Conservation (phyloP, 2,113 vertebrate genomes). For the Pristiophorus japonicus region DNA sequence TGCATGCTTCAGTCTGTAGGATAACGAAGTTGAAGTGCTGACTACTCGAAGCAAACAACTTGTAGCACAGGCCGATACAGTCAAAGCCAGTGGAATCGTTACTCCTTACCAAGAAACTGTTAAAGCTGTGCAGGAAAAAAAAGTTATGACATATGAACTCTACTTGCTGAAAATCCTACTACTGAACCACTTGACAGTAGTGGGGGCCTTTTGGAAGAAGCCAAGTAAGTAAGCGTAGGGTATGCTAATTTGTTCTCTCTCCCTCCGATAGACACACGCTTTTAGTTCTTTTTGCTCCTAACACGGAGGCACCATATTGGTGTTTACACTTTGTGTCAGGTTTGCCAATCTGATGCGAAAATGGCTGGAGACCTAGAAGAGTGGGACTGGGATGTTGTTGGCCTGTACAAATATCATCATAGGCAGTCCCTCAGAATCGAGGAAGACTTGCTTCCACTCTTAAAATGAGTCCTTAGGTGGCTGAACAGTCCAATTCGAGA, state of each 20-base stretch:
- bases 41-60: conserved; percentile 81
- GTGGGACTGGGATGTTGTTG: background rate
- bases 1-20: conserved; percentile 91
- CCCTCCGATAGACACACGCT: background rate
- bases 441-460: no score
- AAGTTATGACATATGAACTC: conserved; percentile 60
- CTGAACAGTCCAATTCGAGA: no score
- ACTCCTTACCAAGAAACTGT: conserved; percentile 77
- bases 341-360: background rate
- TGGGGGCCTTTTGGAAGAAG: conserved; percentile 78
- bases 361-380: background rate
- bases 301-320: background rate
- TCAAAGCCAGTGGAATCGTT: conserved; percentile 75
- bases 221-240: conserved; percentile 64
- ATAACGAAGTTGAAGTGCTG: conserved; percentile 67
- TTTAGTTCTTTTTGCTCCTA: background rate
- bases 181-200: conserved; percentile 79
- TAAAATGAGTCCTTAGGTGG: no score
- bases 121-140: conserved; percentile 70
- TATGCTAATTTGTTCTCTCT: background rate
- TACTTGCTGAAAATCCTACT: conserved; percentile 77
- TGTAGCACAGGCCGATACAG: conserved; percentile 72
- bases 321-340: background rate
- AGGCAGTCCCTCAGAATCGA: no score
- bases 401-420: background rate